Percentiles rank a stretch among this genome's conserved stretches.
Conservation (phyloP, 2,113 vertebrate genomes). For the Rutilus rutilus region DNA sequence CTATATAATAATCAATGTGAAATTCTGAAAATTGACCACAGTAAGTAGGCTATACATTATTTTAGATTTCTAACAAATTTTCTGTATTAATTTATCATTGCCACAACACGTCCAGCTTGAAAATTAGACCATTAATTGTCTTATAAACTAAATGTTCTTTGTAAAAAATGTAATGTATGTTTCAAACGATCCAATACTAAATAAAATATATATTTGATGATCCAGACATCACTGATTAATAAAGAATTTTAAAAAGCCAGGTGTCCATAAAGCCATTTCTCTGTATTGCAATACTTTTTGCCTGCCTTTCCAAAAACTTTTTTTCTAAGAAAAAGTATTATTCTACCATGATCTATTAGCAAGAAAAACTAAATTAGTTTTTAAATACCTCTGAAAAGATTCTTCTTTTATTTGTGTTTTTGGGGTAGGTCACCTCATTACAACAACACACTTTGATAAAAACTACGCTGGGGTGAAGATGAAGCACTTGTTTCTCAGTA, state of each 20-base stretch:
- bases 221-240: not conserved
- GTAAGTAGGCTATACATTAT: not conserved
- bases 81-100: not conserved
- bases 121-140: not conserved
- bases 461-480: not conserved
- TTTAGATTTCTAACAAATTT: not conserved
- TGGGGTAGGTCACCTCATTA: not conserved
- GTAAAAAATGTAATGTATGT: not conserved
- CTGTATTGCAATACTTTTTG: not conserved
- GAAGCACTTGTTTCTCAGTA: not conserved
- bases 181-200: not conserved
- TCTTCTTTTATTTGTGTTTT: not conserved
- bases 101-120: not conserved
- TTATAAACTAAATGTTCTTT: not conserved
- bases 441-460: not conserved
- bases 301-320: not conserved
- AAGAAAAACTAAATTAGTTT: not conserved
- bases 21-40: not conserved
- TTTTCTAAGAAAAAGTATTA: not conserved
- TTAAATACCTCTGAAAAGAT: not conserved
- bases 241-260: not conserved
- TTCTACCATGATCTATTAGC: not conserved
- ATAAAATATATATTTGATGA: not conserved
- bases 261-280: not conserved
- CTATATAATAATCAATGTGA: not conserved